These are phyloP conservation scores for Tipula vernalis DNA, from an alignment of 2,888 invertebrate genomes.

Conservation along the genomic window DNA sequence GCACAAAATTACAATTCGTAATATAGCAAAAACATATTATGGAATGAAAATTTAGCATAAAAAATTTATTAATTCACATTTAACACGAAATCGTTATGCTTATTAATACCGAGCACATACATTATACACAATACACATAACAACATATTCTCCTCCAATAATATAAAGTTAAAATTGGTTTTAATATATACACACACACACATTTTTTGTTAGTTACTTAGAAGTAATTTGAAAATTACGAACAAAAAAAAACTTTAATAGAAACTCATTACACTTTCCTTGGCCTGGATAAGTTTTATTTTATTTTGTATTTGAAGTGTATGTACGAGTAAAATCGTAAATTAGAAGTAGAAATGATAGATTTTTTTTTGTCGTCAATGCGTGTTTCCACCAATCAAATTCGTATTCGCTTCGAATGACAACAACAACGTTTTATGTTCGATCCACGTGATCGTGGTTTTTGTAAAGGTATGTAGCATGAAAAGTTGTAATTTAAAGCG, in stretches of 20 bases:
- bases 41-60: not conserved
- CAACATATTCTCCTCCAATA: not conserved
- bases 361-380: not conserved
- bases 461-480: not conserved
- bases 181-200: not conserved
- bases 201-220: not conserved
- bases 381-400: not conserved
- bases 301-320: not conserved
- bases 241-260: not conserved
- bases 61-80: not conserved
- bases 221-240: not conserved
- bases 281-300: not conserved
- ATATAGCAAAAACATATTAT: not conserved
- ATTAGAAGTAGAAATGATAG: not conserved
- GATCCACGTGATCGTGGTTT: not conserved
- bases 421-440: not conserved
- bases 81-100: constrained; percentile 4
- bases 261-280: constrained; percentile 4
- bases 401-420: not conserved
- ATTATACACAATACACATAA: not conserved
- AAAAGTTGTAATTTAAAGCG: not conserved
- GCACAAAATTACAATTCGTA: not conserved
- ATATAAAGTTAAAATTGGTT: not conserved
- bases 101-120: not conserved
- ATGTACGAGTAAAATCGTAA: not conserved